These are phyloP conservation scores for Caiman crocodilus DNA, from an alignment of 2,797 vertebrate species.

Conservation along the genomic window DNA sequence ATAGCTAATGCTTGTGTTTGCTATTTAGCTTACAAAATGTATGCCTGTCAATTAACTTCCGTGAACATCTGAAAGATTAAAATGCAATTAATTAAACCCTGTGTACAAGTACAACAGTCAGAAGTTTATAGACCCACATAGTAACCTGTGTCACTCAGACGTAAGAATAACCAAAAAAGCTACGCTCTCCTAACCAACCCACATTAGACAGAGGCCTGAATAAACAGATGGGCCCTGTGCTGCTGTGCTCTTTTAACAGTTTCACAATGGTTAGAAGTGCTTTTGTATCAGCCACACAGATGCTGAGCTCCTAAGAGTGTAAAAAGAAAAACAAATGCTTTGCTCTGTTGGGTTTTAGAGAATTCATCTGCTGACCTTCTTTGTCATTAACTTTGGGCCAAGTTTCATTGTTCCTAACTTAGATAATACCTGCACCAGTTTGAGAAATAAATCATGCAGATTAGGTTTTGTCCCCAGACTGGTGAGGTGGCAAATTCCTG, in stretches of 20 bases:
- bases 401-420: not conserved
- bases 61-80: not conserved
- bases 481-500: not conserved
- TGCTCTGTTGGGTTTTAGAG: not conserved
- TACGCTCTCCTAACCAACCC: not conserved
- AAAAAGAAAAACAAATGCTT: conserved; percentile 49
- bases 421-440: not conserved
- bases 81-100: not conserved
- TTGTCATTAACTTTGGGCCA: not conserved
- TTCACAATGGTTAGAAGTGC: conserved; percentile 31
- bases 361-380: conserved; percentile 47
- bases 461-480: not conserved
- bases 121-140: not conserved
- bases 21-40: not conserved
- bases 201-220: not conserved
- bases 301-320: conserved; percentile 27
- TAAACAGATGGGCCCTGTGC: conserved; percentile 20
- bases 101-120: not conserved
- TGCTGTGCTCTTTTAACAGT: not conserved
- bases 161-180: not conserved
- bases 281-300: conserved; percentile 41
- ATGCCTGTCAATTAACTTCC: not conserved
- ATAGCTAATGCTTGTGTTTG: not conserved
- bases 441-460: not conserved
- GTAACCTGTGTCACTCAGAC: not conserved